Evolutionary conservation across 2,113 vertebrate genomes (phyloP).

Genomic region (Poecile atricapillus): DNA sequence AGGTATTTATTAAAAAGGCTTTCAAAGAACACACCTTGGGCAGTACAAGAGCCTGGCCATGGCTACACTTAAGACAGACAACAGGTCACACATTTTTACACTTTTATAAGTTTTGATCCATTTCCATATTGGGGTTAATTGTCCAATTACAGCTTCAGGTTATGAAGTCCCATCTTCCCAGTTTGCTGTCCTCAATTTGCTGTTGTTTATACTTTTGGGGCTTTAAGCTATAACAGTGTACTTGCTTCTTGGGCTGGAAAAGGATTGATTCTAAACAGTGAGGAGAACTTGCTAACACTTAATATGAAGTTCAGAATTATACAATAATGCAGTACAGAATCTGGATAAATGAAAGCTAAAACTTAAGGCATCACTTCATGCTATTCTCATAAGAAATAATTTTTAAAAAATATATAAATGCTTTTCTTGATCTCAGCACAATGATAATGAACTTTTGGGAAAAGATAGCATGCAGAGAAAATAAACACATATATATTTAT

Average conservation of each 20-base stretch:
- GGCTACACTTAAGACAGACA: not conserved
- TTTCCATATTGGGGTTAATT: not conserved
- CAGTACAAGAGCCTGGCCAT: not conserved
- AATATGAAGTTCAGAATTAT: not conserved
- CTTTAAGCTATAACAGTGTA: fast-evolving
- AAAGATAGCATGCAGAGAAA: not conserved
- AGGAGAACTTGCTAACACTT: not conserved
- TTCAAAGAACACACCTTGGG: not conserved
- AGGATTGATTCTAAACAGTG: not conserved
- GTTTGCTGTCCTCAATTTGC: fast-evolving
- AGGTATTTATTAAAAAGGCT: not conserved
- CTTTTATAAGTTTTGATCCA: not conserved
- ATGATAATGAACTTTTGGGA: not conserved
- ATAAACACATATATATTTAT: not conserved
- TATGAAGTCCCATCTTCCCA: not conserved
- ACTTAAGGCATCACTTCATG: not conserved
- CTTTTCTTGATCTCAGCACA: not conserved
- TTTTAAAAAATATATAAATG: not conserved
- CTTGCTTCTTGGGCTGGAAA: not conserved
- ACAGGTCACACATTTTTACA: fast-evolving
- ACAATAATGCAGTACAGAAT: not conserved
- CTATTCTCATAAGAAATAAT: not conserved
- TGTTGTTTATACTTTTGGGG: not conserved
- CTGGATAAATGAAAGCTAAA: not conserved
- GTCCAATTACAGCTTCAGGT: not conserved